Evolutionary conservation across 2,113 vertebrate species (phyloP), one percentile per base, ranked within the genome.

Genomic region (Thinocorus orbignyianus): DNA sequence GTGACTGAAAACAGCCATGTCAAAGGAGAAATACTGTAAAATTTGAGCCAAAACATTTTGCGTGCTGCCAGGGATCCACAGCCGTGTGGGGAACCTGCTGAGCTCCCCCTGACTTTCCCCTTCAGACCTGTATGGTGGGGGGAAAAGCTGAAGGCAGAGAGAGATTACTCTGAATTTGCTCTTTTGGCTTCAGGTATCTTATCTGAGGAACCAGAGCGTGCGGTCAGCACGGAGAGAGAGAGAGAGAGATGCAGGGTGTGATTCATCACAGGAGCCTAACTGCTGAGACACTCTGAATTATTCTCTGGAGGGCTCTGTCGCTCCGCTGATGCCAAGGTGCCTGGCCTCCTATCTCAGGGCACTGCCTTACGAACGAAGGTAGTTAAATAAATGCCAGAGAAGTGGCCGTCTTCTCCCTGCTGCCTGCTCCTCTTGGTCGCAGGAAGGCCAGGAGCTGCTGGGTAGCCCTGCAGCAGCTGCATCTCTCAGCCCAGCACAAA

Each of bases 171-270:
- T 91, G 88, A 79, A 89, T 81, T 84, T 88, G 39, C 57, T 91
- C 52, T 91, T 13, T 92, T 83, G 55, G 69, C 65, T 92, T 86
- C 81, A 49, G 57, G 57, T 79, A 10, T 86, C 74, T 91, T 84
- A 48, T 52, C 72, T 92, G 83, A 89, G 77, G 69, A 93, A 51
- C 61, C 51, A 24, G 81, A 86, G 69, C 1, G 1, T 76, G 39
- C 3, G 2, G 77, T 89, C 61, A 88, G 82, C 65, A 58, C 16
- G 62, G 55, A 79, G 31, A 78, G 58, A 41, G 60, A 39, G 18
- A n/a, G n/a, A 81, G 57, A 55, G 54, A 86, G 49, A 70, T 39
- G 57, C 7, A 28, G 51, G 10, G 41, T 77, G 64, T 86, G 91
- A 90, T 88, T 93, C 80, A 74, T 93, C 64, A 58, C 68, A 78